phyloP scores from a whole-genome alignment of 2,888 invertebrate genomes.

The Sicus ferrugineus region DNA sequence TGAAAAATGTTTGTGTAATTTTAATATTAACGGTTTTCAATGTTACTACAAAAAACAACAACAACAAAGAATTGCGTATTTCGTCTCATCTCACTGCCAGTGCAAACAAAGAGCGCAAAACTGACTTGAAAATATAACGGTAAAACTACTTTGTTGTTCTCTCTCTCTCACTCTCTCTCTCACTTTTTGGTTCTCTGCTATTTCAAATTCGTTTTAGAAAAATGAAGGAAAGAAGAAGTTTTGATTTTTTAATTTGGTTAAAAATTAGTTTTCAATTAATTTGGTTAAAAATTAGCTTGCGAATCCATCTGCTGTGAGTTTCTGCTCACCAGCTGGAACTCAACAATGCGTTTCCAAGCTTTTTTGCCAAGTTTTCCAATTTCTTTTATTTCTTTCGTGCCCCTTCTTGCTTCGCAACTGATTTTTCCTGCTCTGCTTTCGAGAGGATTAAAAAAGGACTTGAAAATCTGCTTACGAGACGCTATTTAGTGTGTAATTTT shows the following conservation, averaged over 20 bases:
- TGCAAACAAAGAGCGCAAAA: too few relatives aligned
- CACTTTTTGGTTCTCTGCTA: too few relatives aligned
- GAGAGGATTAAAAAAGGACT: too few relatives aligned
- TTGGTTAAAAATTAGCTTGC: too few relatives aligned
- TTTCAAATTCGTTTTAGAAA: too few relatives aligned
- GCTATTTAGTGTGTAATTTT: neutral
- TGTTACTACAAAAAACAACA: slow-evolving; percentile 1
- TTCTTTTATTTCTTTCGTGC: neutral
- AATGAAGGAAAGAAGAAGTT: too few relatives aligned
- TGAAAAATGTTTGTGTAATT: slow-evolving; percentile 2
- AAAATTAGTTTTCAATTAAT: too few relatives aligned
- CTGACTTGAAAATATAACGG: too few relatives aligned
- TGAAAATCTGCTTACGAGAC: neutral
- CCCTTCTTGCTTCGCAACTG: neutral
- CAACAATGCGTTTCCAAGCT: neutral
- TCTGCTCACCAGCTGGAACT: neutral
- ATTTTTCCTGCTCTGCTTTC: neutral
- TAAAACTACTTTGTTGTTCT: too few relatives aligned
- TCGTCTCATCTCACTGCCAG: slow-evolving; percentile 15
- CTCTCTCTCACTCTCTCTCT: too few relatives aligned
- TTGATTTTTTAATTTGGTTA: too few relatives aligned
- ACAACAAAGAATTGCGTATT: too few relatives aligned
- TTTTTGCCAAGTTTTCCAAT: neutral
- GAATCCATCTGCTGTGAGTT: neutral
- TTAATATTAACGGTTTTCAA: slow-evolving; percentile 17